These are phyloP conservation scores for Galeopterus variegatus DNA, from an alignment of 2,113 vertebrate species.

Conservation along the genomic window DNA sequence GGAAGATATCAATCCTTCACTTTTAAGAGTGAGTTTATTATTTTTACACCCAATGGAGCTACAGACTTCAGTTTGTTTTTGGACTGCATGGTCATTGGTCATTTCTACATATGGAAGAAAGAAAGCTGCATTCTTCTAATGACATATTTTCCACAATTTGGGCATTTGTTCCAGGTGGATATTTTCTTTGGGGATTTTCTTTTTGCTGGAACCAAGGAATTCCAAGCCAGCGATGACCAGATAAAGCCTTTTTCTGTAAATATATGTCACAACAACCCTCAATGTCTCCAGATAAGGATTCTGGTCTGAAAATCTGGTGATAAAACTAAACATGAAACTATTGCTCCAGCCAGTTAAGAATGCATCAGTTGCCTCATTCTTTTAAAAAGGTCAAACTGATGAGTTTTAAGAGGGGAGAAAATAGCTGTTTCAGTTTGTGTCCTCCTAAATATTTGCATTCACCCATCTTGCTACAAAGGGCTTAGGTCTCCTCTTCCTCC, in stretches of 20 bases:
- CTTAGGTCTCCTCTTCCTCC: background rate
- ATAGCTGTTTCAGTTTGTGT: background rate
- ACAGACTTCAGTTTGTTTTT: background rate
- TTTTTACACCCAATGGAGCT: background rate
- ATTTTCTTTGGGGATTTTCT: background rate
- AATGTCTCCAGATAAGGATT: background rate
- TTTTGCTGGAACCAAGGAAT: constrained; percentile 73
- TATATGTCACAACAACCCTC: background rate
- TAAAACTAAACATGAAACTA: background rate
- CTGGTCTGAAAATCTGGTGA: background rate
- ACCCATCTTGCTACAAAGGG: background rate
- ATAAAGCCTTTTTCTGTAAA: constrained; percentile 75
- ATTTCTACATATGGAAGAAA: constrained; percentile 7
- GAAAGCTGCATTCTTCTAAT: background rate
- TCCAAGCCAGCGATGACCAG: constrained; percentile 70
- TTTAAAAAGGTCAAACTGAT: constrained; percentile 2
- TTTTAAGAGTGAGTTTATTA: background rate
- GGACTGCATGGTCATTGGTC: background rate
- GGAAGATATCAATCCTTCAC: background rate
- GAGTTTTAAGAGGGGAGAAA: background rate
- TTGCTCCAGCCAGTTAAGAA: background rate
- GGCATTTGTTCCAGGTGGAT: background rate
- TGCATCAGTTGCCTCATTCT: background rate
- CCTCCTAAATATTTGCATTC: background rate
- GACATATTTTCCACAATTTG: constrained; percentile 67